phyloP scores from a whole-genome alignment of 2,113 vertebrate species.

The Delphinus delphis region DNA sequence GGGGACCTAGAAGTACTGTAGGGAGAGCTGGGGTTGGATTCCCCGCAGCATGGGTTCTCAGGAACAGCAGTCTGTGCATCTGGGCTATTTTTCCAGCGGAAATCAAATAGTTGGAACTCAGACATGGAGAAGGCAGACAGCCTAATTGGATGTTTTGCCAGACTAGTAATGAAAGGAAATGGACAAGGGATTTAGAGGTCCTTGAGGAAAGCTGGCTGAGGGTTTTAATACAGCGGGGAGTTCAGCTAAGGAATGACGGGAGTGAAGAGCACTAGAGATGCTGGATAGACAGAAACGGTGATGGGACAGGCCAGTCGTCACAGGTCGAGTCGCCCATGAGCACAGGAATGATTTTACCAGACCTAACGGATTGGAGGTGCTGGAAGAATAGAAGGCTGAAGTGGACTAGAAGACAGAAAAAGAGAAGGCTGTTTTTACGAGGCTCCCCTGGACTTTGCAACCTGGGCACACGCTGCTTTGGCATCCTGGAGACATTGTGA shows the following conservation, averaged over 20 bases:
- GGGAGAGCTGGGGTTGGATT: background rate
- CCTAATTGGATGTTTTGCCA: background rate
- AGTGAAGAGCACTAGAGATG: background rate
- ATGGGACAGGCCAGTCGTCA: rapidly evolving
- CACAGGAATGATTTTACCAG: background rate
- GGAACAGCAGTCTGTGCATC: background rate
- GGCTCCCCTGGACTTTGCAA: background rate
- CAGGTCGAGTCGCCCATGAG: rapidly evolving
- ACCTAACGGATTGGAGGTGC: background rate
- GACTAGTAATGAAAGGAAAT: background rate
- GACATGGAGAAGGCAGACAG: background rate
- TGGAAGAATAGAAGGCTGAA: background rate
- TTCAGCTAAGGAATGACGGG: background rate
- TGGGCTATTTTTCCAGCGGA: background rate
- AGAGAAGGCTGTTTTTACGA: background rate
- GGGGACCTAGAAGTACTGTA: rapidly evolving
- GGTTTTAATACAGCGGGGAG: background rate
- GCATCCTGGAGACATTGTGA: background rate
- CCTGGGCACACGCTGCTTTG: background rate
- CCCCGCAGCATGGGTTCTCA: background rate
- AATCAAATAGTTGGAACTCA: background rate
- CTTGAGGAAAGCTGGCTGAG: background rate
- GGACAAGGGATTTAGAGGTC: background rate
- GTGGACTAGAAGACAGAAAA: background rate
- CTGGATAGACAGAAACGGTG: rapidly evolving